Evolutionary conservation across 2,797 vertebrate species (phyloP), one percentile per base, ranked within the genome.

Genomic region (Alexandromys oeconomus): DNA sequence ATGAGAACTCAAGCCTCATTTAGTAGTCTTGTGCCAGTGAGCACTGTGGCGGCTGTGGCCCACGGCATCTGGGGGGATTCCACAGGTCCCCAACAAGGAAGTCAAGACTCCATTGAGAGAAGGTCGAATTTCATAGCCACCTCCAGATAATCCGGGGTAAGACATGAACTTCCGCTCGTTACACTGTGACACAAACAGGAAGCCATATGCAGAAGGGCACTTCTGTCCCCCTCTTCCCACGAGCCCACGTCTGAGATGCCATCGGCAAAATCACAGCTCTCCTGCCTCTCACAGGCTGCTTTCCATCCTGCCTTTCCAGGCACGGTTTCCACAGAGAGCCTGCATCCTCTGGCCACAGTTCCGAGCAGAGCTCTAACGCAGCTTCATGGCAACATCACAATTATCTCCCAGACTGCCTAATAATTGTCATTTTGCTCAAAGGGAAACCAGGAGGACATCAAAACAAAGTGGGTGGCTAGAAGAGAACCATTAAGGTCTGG

Each of bases 371-470:
- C 23, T 92, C 94, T 84, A 71, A 88, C 57, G 31, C 37, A 21
- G 65, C 89, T 63, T 93, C 63, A 76, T 80, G 90, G 63, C 74
- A 93, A 89, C 80, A 79, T 90, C 65, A 59, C 51, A 96, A 67
- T 88, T 65, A 73, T 71, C 43, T 91, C 81, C 54, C 43, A 85
- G 54, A 29, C 34, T 61, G 25, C 71, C 40, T 78, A 48, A 80
- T 91, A 89, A 90, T 85, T 76, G 63, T 71, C 89, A 59, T 85
- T 96, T 89, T 95, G 67, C 48, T 94, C 81, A 93, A 95, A 94
- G 78, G 21, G 54, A 90, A 96, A 73, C 43, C 27, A 90, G 40
- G 79, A 84, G 73, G 29, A 90, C 57, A 59, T 87, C 46, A 71
- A 61, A 78, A 61, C n/a, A 89, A 15, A 57, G 34, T n/a, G 69